These are phyloP conservation scores for Microcebus tavaratra DNA, from an alignment of 2,113 vertebrate genomes.

Conservation along the genomic window DNA sequence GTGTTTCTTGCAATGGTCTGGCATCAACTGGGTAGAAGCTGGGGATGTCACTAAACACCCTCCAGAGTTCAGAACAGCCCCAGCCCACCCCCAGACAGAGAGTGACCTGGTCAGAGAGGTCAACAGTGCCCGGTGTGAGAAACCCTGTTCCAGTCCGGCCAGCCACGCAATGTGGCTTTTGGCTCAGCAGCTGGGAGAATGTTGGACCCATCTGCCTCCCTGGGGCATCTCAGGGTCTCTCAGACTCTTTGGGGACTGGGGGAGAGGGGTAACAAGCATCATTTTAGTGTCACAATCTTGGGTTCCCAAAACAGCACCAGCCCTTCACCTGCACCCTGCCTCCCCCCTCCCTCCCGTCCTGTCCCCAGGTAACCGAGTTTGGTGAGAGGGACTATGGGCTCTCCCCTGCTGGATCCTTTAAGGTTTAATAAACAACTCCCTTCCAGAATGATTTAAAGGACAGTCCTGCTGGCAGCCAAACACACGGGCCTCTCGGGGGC, in stretches of 20 bases:
- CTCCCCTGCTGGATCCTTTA: not conserved
- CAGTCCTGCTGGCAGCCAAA: not conserved
- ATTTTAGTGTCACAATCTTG: not conserved
- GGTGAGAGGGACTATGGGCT: not conserved
- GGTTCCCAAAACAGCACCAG: not conserved
- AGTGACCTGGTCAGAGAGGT: accelerated
- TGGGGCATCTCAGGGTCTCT: not conserved
- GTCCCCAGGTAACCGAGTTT: not conserved
- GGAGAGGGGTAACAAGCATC: accelerated
- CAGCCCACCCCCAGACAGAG: not conserved
- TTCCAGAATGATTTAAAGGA: not conserved
- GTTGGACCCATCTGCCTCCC: too few species aligned
- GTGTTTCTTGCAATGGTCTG: not conserved
- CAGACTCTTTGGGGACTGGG: not conserved
- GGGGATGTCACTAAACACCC: not conserved
- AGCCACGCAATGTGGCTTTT: too few species aligned
- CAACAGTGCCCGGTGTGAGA: not conserved
- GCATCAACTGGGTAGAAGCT: accelerated
- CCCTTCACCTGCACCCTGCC: accelerated
- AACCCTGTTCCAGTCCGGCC: accelerated
- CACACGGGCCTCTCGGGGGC: not conserved
- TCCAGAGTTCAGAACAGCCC: accelerated
- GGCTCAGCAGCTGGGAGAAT: too few species aligned
- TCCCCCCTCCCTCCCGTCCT: not conserved
- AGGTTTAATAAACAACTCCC: not conserved